Percentiles rank a stretch among this genome's conserved stretches.
These are phyloP conservation scores for Anoplophora glabripennis DNA, from an alignment of 1,140 invertebrate genomes.

Conservation along the genomic window DNA sequence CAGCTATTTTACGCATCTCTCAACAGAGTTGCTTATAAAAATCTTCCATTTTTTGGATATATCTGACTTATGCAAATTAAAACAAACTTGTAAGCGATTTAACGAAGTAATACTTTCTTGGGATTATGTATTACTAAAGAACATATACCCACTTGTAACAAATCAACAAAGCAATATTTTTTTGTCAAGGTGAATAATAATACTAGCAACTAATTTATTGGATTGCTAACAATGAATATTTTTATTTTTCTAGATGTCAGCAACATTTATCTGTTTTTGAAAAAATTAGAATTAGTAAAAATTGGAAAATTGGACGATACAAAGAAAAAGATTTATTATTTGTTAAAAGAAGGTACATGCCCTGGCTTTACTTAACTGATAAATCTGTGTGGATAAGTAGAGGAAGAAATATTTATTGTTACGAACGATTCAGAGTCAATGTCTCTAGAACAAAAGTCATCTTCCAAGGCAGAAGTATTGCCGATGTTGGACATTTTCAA, in stretches of 20 bases:
- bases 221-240: background rate
- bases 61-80: conserved; percentile 31
- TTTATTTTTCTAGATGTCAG: conserved; percentile 28
- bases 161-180: conserved; percentile 36
- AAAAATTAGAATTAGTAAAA: conserved; percentile 33
- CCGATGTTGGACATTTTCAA: too few species aligned
- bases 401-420: conserved; percentile 28
- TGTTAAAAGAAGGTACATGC: conserved; percentile 30
- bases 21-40: conserved; percentile 35
- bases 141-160: conserved; percentile 23
- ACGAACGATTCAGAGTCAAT: conserved; percentile 27
- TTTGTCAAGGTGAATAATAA: conserved; percentile 27
- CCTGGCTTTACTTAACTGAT: conserved; percentile 32
- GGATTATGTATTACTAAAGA: conserved; percentile 27
- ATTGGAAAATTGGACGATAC: conserved; percentile 38
- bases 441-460: conserved; percentile 12
- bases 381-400: conserved; percentile 35
- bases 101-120: conserved; percentile 30
- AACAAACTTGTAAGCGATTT: conserved; percentile 34
- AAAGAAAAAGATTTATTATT: conserved; percentile 27
- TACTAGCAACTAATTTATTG: too few species aligned
- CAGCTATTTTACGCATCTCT: background rate
- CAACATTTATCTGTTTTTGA: conserved; percentile 25
- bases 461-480: background rate
- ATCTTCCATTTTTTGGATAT: conserved; percentile 38